Evolutionary conservation across 2,113 vertebrate genomes (phyloP).

Genomic region (Syngnathoides biaculeatus): DNA sequence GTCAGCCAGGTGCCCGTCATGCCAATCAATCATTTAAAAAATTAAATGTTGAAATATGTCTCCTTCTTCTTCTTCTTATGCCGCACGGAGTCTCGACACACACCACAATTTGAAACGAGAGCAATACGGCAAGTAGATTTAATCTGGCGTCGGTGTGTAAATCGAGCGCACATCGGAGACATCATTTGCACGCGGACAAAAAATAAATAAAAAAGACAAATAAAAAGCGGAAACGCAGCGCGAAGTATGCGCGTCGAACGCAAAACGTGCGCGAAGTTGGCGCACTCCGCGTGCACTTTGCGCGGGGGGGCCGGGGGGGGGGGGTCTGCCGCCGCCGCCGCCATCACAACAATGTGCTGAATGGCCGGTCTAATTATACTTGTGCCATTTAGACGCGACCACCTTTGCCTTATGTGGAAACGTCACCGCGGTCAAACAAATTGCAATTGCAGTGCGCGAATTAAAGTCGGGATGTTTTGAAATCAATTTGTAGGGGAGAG

Average conservation of each 20-base stretch:
- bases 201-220: background rate
- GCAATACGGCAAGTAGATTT: constrained; percentile 6
- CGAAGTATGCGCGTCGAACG: background rate
- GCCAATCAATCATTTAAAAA: constrained; percentile 26
- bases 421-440: constrained; percentile 40
- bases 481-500: background rate
- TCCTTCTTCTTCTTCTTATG: constrained; percentile 49
- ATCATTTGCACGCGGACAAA: background rate
- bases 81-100: background rate
- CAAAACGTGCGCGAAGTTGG: background rate
- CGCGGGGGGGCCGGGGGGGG: too few species aligned
- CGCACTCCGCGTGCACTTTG: background rate
- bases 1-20: constrained; percentile 40
- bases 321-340: too few species aligned
- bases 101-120: constrained; percentile 4
- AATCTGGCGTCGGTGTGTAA: background rate
- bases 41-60: constrained; percentile 54
- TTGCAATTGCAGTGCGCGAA: background rate
- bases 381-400: constrained; percentile 93
- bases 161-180: constrained; percentile 2
- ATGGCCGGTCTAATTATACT: constrained; percentile 99
- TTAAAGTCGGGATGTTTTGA: background rate
- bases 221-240: background rate
- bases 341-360: constrained; percentile 96
- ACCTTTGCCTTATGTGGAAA: constrained; percentile 99